Evolutionary conservation across 2,888 invertebrate species (phyloP).

Genomic region (Eretmocerus hayati): DNA sequence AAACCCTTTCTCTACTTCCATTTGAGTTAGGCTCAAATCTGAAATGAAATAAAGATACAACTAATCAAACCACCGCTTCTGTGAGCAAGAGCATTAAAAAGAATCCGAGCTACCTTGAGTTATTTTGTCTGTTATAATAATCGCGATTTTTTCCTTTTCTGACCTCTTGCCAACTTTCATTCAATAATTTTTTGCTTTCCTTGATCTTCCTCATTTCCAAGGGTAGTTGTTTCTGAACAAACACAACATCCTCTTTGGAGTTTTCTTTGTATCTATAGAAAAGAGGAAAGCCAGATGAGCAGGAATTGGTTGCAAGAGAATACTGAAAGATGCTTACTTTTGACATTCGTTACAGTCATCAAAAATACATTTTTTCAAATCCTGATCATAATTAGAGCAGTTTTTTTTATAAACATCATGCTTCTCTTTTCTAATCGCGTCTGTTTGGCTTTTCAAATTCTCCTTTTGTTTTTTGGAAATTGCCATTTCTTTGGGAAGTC

Average conservation of each 20-base stretch:
- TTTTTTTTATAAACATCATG: background rate
- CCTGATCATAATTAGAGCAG: background rate
- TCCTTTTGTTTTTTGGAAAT: background rate
- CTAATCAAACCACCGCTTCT: too few species aligned
- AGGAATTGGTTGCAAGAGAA: too few species aligned
- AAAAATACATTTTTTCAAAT: background rate
- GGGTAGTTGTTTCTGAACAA: background rate
- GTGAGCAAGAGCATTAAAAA: too few species aligned
- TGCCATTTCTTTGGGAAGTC: background rate
- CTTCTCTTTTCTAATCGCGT: background rate
- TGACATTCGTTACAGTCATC: background rate
- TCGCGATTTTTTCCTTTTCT: background rate
- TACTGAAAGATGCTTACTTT: background rate
- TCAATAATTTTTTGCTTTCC: background rate
- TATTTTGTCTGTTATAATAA: background rate
- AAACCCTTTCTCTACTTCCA: too few species aligned
- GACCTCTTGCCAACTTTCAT: background rate
- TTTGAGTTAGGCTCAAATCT: too few species aligned
- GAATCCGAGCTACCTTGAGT: background rate
- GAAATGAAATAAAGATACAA: too few species aligned
- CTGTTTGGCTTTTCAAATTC: background rate
- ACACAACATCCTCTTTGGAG: background rate
- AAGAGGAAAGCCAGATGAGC: too few species aligned
- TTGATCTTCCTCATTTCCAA: background rate
- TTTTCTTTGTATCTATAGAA: background rate